phyloP scores from a whole-genome alignment of 2,888 invertebrate genomes.

The Acanthosepion pharaonis region DNA sequence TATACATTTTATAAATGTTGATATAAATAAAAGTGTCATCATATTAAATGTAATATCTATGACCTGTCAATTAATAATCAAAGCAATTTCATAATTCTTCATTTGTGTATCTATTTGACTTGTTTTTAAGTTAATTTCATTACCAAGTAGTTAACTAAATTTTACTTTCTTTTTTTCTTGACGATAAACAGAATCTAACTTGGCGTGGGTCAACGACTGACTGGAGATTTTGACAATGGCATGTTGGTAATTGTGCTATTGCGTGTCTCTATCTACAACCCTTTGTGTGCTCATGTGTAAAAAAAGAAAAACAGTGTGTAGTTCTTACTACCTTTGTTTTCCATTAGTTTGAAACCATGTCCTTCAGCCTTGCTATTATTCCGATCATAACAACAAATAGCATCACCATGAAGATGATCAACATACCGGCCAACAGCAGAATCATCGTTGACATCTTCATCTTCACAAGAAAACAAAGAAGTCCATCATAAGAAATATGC shows the following conservation, averaged over 20 bases:
- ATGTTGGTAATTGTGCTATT: background rate
- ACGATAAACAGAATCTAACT: no score
- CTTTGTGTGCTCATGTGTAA: background rate
- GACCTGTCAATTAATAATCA: no score
- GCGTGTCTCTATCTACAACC: background rate
- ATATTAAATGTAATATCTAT: no score
- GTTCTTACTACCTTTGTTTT: background rate
- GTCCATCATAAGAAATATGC: background rate
- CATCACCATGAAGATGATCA: background rate
- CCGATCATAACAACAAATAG: background rate
- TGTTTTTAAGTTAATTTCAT: no score
- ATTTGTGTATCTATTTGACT: no score
- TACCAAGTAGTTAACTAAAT: no score
- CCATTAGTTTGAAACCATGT: background rate
- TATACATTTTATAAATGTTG: no score
- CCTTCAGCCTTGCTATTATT: background rate
- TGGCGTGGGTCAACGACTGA: no score
- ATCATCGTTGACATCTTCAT: conserved; percentile 18
- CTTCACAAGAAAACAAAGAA: background rate
- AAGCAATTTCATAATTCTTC: no score
- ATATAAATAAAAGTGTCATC: no score
- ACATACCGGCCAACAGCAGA: background rate
- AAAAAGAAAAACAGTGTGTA: background rate
- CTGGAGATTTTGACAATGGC: background rate
- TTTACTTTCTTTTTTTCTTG: no score